Percentiles rank a stretch among this genome's conserved stretches.
Conservation (phyloP, 1,140 invertebrate genomes). For the Drosophila sp. region DNA sequence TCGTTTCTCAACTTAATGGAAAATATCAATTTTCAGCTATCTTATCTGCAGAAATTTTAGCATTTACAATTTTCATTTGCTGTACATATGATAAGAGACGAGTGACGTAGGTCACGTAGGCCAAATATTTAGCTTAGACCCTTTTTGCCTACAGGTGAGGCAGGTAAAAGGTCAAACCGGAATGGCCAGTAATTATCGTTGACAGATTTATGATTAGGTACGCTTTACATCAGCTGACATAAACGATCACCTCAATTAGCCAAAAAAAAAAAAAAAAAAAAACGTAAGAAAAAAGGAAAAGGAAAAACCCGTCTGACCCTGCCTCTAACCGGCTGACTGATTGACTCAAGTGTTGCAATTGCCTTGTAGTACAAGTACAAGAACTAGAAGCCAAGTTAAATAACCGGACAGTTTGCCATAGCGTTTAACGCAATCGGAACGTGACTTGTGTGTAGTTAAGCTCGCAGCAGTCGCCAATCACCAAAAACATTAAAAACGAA, state of each 20-base stretch:
- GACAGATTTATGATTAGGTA: conserved; percentile 43
- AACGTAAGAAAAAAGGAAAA: not conserved
- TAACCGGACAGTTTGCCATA: conserved; percentile 50
- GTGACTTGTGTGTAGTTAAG: conserved; percentile 44
- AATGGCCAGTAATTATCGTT: not conserved
- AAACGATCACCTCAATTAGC: no score
- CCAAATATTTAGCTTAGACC: conserved; percentile 11
- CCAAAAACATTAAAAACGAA: conserved; percentile 32
- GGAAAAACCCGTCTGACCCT: conserved; percentile 51
- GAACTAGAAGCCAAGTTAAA: conserved; percentile 54
- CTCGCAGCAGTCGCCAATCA: conserved; percentile 49
- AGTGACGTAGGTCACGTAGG: conserved; percentile 51
- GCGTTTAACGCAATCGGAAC: conserved; percentile 53
- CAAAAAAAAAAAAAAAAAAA: conserved; percentile 3
- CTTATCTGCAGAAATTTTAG: no score
- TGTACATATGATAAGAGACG: no score
- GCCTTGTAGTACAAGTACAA: conserved; percentile 20
- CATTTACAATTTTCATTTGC: no score
- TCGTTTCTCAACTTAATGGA: no score
- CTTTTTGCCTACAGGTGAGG: conserved; percentile 41
- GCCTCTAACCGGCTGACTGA: conserved; percentile 24
- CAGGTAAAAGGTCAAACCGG: conserved; percentile 60
- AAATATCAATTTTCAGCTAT: no score
- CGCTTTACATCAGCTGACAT: not conserved
- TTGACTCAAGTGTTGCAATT: conserved; percentile 50